Percentiles rank a stretch among this genome's conserved stretches.
phyloP scores from a whole-genome alignment of 2,888 invertebrate genomes.

The Autographa pulchrina region DNA sequence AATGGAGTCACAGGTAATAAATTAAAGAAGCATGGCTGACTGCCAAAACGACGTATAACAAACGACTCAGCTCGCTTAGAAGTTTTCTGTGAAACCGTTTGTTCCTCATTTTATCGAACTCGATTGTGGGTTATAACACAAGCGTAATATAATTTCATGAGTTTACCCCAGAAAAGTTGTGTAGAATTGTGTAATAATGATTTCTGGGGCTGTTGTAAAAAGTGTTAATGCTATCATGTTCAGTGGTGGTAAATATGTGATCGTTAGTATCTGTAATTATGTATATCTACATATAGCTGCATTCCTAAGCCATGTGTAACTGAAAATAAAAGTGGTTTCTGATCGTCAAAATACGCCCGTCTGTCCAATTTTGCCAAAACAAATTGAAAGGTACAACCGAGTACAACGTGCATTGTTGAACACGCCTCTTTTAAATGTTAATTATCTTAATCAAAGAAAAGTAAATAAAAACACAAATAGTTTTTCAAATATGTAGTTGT shows the following conservation, averaged over 20 bases:
- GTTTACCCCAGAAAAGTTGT: not conserved
- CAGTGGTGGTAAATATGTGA: not conserved
- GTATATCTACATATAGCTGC: too few species aligned
- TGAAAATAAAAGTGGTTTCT: too few species aligned
- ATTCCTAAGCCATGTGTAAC: too few species aligned
- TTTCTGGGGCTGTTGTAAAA: not conserved
- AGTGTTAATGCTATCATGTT: not conserved
- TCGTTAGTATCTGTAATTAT: too few species aligned
- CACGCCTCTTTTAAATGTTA: too few species aligned
- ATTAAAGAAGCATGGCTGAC: conserved; percentile 51
- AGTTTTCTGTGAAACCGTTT: conserved; percentile 46
- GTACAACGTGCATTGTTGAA: too few species aligned
- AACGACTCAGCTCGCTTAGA: conserved; percentile 40
- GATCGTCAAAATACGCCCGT: too few species aligned
- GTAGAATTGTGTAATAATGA: not conserved
- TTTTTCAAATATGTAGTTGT: too few species aligned
- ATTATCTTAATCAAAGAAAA: too few species aligned
- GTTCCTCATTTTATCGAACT: conserved; percentile 16
- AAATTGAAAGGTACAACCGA: too few species aligned
- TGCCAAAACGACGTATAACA: conserved; percentile 48
- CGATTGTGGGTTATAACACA: conserved; percentile 15
- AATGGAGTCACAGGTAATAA: conserved; percentile 53
- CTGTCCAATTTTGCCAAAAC: too few species aligned
- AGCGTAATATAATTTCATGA: not conserved
- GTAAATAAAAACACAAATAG: too few species aligned